A percentile compares a stretch with the other conserved stretches of the same genome.
Conservation (phyloP, 2,797 vertebrate species). For the Sebastes minor region DNA sequence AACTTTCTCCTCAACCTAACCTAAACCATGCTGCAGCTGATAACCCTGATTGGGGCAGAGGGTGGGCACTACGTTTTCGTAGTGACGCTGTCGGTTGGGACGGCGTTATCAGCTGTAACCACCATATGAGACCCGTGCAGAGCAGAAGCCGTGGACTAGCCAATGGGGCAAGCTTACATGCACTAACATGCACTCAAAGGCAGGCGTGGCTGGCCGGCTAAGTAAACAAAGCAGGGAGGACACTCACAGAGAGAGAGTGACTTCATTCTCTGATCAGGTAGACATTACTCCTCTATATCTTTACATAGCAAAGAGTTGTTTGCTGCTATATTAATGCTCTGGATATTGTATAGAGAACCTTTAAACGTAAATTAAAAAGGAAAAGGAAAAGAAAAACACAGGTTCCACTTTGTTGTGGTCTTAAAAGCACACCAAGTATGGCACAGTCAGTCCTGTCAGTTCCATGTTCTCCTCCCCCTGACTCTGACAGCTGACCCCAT, state of each 20-base stretch:
- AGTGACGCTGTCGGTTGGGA: rapidly evolving
- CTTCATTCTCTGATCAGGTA: neutral
- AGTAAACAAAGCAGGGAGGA: no score
- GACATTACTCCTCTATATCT: neutral
- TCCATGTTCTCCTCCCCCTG: neutral
- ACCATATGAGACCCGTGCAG: rapidly evolving
- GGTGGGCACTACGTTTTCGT: no score
- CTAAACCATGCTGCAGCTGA: neutral
- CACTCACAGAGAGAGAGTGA: neutral
- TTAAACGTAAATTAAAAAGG: neutral
- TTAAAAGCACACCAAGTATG: neutral
- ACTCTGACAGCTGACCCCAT: slow-evolving; percentile 2
- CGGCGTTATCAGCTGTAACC: no score
- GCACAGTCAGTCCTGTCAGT: neutral
- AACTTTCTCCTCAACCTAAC: neutral
- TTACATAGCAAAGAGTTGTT: neutral
- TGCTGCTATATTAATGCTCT: neutral
- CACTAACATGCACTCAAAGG: no score
- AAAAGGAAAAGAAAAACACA: neutral
- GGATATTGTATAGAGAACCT: no score
- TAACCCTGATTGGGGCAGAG: no score
- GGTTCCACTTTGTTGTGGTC: neutral
- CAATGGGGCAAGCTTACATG: rapidly evolving
- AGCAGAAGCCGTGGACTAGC: rapidly evolving
- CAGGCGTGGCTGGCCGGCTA: no score